Evolutionary conservation across 2,888 invertebrate species (phyloP).

Genomic region (Drosophila mimica): DNA sequence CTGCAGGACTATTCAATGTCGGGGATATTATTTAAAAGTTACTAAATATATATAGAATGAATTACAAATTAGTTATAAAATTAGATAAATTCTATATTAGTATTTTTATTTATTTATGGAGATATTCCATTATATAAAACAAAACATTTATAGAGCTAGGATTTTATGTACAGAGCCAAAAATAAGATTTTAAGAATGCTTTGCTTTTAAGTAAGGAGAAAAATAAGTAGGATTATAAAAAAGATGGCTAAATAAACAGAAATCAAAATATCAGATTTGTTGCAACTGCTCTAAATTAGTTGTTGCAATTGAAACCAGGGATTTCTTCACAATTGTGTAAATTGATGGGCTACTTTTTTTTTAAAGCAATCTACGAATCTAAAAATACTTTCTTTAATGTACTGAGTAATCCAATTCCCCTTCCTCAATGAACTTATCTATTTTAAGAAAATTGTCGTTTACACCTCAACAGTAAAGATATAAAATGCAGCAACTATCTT

Average conservation of each 20-base stretch:
- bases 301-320: background rate
- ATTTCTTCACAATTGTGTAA: background rate
- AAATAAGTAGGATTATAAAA: background rate
- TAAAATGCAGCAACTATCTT: constrained; percentile 41
- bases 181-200: background rate
- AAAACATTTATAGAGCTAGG: too few relatives aligned
- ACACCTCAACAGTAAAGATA: constrained; percentile 29
- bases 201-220: background rate
- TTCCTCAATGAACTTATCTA: background rate
- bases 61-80: background rate
- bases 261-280: background rate
- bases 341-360: background rate
- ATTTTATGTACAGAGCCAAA: too few relatives aligned
- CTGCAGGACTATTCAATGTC: background rate
- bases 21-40: background rate
- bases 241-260: background rate
- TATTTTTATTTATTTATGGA: too few relatives aligned
- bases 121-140: too few relatives aligned
- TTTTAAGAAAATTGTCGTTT: background rate
- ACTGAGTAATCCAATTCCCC: background rate
- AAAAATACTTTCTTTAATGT: background rate
- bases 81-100: background rate
- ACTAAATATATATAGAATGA: background rate
- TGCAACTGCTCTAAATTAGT: background rate
- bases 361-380: background rate